phyloP scores from a whole-genome alignment of 2,797 vertebrate species.

The Eutrigla gurnardus region DNA sequence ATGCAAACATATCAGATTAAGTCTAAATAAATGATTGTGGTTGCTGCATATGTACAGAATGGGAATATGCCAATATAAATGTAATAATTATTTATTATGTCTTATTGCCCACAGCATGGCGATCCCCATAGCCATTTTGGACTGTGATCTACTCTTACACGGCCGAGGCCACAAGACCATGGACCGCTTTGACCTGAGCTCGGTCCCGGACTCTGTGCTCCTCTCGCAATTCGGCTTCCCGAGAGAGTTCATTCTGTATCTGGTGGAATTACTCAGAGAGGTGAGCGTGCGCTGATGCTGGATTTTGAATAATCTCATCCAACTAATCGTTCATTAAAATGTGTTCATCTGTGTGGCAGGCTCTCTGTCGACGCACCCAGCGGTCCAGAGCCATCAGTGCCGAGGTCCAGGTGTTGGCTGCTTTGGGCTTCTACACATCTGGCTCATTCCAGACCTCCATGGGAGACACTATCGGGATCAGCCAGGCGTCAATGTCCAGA shows the following conservation, averaged over 20 bases:
- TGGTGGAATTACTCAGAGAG: constrained; percentile 92
- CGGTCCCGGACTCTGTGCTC: constrained; percentile 91
- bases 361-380: constrained; percentile 91
- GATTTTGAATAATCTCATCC: not conserved
- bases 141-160: constrained; percentile 94
- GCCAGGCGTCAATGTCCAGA: constrained; percentile 97
- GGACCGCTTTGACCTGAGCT: constrained; percentile 94
- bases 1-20: not conserved
- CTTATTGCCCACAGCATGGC: constrained; percentile 84
- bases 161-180: constrained; percentile 94
- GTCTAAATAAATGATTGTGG: not conserved
- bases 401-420: constrained; percentile 95
- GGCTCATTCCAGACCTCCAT: constrained; percentile 97
- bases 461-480: constrained; percentile 97
- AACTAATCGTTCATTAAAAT: not conserved
- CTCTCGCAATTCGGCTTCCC: constrained; percentile 93
- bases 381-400: constrained; percentile 96
- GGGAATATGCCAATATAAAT: not conserved
- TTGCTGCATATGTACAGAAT: not conserved
- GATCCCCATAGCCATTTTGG: constrained; percentile 91
- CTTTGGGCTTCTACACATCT: constrained; percentile 95
- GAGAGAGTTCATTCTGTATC: constrained; percentile 92
- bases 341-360: constrained; percentile 41
- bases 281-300: constrained; percentile 54
- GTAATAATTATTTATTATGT: not conserved